These are phyloP conservation scores for Drosophila carrolli DNA, from an alignment of 1,140 invertebrate species.

Conservation along the genomic window DNA sequence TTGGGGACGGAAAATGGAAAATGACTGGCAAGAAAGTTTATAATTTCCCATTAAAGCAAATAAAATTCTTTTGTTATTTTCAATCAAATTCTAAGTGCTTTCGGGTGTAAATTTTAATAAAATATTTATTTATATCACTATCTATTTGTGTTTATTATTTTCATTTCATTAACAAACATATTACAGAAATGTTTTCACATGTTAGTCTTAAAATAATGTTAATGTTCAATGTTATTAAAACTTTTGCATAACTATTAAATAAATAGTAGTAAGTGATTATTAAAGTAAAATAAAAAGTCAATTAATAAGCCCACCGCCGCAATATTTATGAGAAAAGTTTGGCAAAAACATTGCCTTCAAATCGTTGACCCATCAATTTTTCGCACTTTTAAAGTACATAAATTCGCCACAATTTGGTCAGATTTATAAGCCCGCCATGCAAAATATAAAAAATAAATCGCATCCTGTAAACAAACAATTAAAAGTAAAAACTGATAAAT, in stretches of 20 bases:
- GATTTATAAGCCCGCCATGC: neutral
- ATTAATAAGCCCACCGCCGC: neutral
- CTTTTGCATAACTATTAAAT: too few relatives aligned
- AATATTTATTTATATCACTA: neutral
- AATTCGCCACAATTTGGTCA: conserved; percentile 7
- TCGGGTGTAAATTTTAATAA: neutral
- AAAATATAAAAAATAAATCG: conserved; percentile 14
- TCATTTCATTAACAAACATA: too few relatives aligned
- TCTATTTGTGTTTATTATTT: too few relatives aligned
- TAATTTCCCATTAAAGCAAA: neutral
- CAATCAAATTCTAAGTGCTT: neutral
- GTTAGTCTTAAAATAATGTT: too few relatives aligned
- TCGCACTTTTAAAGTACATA: conserved; percentile 24
- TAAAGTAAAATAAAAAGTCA: neutral
- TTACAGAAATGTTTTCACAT: too few relatives aligned
- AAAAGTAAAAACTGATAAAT: conserved; percentile 39
- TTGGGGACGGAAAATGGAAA: conserved; percentile 9
- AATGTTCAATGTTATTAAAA: too few relatives aligned
- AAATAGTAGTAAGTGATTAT: neutral
- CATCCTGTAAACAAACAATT: conserved; percentile 19
- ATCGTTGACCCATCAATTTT: conserved; percentile 19
- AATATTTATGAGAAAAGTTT: neutral
- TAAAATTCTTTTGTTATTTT: neutral
- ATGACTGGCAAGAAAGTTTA: conserved; percentile 4
- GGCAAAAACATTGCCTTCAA: neutral